Base-by-base conservation (phyloP, 2,113 vertebrate species). In the Benitochromis conjunctus region DNA sequence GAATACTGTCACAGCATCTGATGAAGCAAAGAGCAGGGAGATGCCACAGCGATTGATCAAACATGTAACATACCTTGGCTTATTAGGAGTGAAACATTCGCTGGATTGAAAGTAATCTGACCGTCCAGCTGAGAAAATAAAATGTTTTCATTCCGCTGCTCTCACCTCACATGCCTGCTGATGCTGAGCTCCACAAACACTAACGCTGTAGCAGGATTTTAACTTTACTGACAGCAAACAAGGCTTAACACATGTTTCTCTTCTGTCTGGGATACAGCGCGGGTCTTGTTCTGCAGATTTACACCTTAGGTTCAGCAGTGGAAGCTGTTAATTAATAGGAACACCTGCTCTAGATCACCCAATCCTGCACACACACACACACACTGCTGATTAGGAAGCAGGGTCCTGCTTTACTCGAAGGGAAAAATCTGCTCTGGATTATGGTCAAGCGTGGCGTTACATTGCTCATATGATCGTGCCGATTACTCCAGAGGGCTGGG, bases 311-410 rank as follows among this genome's bases (percentile, higher is more conserved):
- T 91, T 77, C 41, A 43, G 58, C 56, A n/a, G 60, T 62, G 69
- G 85, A 34, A 53, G 78, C 54, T 66, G 74, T 69, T 91, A 83
- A 91, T 94, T 93, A 91, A 93, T 87, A 46, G 36, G 54, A 87
- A 91, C 91, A 94, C 88, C 86, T 93, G 91, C 66, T 93, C 60
- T 55, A 78, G 64, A 79, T 89, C 82, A 79, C 46, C 34, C 5
- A 77, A 74, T 19, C 9, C 48, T 34, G 11, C 78, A 5, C 34
- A 6, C 31, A n/a, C 7, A 53, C 51, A 54, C 51, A 19, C 57
- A 4, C 24, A 13, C 38, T 41, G 46, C 78, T 60, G 53, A 78
- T 54, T 81, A 60, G 46, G 29, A 84, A 74, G 53, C 14, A 16
- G 7, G 19, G 48, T 82, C 69, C 31, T 76, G 56, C 13, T 66